Evolutionary conservation across 2,888 invertebrate genomes (phyloP), one percentile per base, ranked within the genome.

Genomic region (Aelia acuminata): DNA sequence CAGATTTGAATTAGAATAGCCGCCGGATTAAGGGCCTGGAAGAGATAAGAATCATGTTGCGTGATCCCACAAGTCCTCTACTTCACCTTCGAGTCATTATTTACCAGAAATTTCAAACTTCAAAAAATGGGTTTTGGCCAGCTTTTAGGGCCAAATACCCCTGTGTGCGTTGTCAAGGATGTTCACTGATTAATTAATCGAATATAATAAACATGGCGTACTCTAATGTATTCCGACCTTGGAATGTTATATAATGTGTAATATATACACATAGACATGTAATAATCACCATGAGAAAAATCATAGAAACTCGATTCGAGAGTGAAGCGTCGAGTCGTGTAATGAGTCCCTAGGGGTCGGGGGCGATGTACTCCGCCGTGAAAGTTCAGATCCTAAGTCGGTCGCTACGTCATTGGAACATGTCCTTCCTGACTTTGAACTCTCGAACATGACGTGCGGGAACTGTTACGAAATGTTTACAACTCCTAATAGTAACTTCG

Each of bases 321-420:
- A 70, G 63, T 70, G 63, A 70, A 35, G 63, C 31, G 63, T 35
- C 35, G 63, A 26, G 31, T 15, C 26, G 63, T 63, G 3, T 53
- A 63, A 63, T 63, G 63, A 70, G 31, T 35, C 35, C 63, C 35
- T 26, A 57, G 26, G 26, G 2, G 13, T n/a, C 13, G 63, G 63
- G 63, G 63, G 63, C 63, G 31, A 70, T 70, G 63, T 70, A 70
- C 63, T 70, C 63, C 35, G 31, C 63, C 63, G 63, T 70, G 63
- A 70, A 70, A 70, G 63, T 70, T 35, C 18, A 31, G 63, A 18
- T 57, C 63, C 63, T 70, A 70, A 70, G 63, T 70, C 63, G 63
- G 63, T 70, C 63, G 63, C 63, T 35, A 70, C 63, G 63, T 70
- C 63, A 70, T 31, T 35, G 18, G 7, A 70, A 70, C 63, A 31